Conservation (phyloP, 2,113 vertebrate species). For the Ginglymostoma cirratum region DNA sequence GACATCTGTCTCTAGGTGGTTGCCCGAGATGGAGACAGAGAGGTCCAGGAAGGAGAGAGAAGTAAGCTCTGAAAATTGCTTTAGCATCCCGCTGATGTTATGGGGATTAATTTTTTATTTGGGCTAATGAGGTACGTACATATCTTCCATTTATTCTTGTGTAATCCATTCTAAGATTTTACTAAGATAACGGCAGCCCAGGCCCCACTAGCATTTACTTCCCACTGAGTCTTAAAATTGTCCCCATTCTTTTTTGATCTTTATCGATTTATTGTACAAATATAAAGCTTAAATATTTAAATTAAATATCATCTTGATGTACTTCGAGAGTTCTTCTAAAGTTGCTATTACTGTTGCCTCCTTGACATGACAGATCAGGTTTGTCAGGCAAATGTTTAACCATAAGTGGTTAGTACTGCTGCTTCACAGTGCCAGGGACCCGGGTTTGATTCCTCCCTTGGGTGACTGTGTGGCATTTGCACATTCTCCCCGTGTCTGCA, state of each 20-base stretch:
- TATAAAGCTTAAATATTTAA: not conserved
- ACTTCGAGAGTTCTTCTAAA: not conserved
- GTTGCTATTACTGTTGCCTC: not conserved
- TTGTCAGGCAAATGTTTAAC: not conserved
- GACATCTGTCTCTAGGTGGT: too few species aligned
- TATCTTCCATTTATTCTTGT: not conserved
- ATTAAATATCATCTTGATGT: not conserved
- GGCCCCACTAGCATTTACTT: not conserved
- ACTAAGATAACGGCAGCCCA: not conserved
- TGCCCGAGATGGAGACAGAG: too few species aligned
- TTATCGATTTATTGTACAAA: not conserved
- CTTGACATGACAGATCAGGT: not conserved
- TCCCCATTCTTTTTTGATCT: not conserved
- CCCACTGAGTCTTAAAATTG: not conserved
- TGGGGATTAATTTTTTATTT: not conserved
- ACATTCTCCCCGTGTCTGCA: too few species aligned
- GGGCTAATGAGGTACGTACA: not conserved
- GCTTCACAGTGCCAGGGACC: too few species aligned
- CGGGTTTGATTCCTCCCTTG: too few species aligned
- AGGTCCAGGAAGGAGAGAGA: too few species aligned
- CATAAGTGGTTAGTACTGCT: not conserved
- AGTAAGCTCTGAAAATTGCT: not conserved
- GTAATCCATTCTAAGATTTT: not conserved
- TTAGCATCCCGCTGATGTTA: not conserved
- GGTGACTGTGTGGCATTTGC: too few species aligned